These are phyloP conservation scores for Frankliniella fusca DNA, from an alignment of 2,888 invertebrate genomes.

Conservation along the genomic window DNA sequence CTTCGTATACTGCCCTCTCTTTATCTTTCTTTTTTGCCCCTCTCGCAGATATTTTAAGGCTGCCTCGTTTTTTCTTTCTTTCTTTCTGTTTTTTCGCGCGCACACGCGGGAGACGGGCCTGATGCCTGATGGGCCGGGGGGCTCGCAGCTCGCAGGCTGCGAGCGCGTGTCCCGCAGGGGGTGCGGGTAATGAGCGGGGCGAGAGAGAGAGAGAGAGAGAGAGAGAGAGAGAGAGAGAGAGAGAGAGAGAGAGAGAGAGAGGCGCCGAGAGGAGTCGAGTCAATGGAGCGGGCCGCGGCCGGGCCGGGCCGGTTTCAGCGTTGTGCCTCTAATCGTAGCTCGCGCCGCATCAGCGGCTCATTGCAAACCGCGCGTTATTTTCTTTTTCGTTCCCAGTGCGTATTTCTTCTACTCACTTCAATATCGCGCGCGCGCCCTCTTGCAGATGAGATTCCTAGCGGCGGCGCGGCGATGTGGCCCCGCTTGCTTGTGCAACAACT, in stretches of 20 bases:
- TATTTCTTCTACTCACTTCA: neutral
- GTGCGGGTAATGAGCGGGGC: too few species aligned
- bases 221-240: neutral
- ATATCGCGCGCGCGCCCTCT: neutral
- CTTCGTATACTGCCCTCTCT: too few species aligned
- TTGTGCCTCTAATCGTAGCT: too few species aligned
- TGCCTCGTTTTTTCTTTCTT: neutral
- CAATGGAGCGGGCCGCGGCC: too few species aligned
- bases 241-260: neutral
- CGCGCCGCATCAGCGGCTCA: neutral
- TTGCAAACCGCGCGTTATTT: neutral
- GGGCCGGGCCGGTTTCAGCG: too few species aligned
- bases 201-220: neutral
- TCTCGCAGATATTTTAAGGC: neutral
- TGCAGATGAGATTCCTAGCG: too few species aligned
- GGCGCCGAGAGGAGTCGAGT: neutral
- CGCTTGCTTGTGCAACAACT: too few species aligned
- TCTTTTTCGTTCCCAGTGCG: neutral
- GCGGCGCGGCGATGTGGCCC: too few species aligned
- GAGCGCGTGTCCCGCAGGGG: too few species aligned
- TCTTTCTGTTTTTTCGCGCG: neutral
- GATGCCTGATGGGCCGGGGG: too few species aligned
- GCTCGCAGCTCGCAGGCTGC: too few species aligned
- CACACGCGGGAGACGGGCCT: too few species aligned
- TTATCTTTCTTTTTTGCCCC: neutral